Evolutionary conservation across 2,888 invertebrate species (phyloP).

Genomic region (Ligdia adustata): DNA sequence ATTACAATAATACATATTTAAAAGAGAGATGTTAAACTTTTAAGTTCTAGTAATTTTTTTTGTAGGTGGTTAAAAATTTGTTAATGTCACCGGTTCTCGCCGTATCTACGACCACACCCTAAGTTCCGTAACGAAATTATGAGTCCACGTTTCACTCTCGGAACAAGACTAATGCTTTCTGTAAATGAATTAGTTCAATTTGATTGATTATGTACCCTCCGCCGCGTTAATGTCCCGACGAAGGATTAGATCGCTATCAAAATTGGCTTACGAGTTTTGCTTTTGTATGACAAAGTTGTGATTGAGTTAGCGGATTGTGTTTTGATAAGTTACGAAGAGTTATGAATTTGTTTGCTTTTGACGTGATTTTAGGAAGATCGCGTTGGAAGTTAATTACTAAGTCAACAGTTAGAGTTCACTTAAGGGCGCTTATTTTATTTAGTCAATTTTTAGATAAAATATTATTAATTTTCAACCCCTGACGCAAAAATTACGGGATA

Average conservation of each 20-base stretch:
- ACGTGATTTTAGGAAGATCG: not conserved
- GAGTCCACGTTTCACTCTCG: slow-evolving; percentile 9
- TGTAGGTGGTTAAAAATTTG: too few species aligned
- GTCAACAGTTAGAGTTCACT: too few species aligned
- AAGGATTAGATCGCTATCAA: slow-evolving; percentile 16
- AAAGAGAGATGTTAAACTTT: too few species aligned
- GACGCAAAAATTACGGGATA: too few species aligned
- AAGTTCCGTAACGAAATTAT: slow-evolving; percentile 14
- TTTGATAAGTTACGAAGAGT: slow-evolving; percentile 5
- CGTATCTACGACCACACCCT: not conserved
- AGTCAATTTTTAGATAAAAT: too few species aligned
- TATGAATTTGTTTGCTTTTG: not conserved
- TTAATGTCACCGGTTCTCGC: not conserved
- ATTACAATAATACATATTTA: too few species aligned
- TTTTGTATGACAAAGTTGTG: slow-evolving; percentile 24
- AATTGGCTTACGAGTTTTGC: slow-evolving; percentile 20
- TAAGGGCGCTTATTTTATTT: too few species aligned
- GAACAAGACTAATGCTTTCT: slow-evolving; percentile 16
- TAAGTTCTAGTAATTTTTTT: too few species aligned
- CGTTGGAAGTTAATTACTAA: too few species aligned
- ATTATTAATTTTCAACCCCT: too few species aligned
- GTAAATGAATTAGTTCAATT: slow-evolving; percentile 22
- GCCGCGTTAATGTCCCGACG: slow-evolving; percentile 18
- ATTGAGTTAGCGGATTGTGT: slow-evolving; percentile 15
- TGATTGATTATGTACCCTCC: slow-evolving; percentile 23